Conservation (phyloP, 2,888 invertebrate species). For the Oasisia sp. region DNA sequence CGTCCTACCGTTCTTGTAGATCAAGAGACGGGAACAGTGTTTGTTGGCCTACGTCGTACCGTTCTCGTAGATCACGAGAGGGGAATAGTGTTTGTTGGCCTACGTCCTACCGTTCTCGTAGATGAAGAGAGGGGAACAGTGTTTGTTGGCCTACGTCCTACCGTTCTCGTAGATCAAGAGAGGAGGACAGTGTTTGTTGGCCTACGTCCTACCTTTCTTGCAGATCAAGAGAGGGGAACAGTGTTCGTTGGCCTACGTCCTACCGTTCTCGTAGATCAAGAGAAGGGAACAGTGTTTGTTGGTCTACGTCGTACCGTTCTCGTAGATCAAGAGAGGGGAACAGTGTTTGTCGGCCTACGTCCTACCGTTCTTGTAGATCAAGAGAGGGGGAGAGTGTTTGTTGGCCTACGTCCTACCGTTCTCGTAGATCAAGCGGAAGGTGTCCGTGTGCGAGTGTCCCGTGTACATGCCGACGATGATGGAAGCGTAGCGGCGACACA, state of each 20-base stretch:
- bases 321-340: slow-evolving; percentile 46
- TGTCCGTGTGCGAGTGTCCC: slow-evolving; percentile 91
- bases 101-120: slow-evolving; percentile 44
- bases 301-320: slow-evolving; percentile 41
- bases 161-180: slow-evolving; percentile 48
- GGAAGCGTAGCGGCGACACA: slow-evolving; percentile 80
- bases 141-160: slow-evolving; percentile 23
- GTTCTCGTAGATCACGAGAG: slow-evolving; percentile 47
- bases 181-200: too few species aligned
- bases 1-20: slow-evolving; percentile 45
- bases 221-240: too few species aligned
- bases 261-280: slow-evolving; percentile 48
- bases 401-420: slow-evolving; percentile 38
- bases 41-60: slow-evolving; percentile 35
- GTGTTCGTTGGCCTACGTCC: too few species aligned
- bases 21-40: too few species aligned
- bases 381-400: too few species aligned
- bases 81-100: too few species aligned
- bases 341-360: too few species aligned
- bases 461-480: slow-evolving; percentile 92
- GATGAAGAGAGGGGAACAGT: too few species aligned
- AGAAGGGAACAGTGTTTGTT: slow-evolving; percentile 76
- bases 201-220: slow-evolving; percentile 42
- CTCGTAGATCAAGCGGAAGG: slow-evolving; percentile 73
- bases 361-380: slow-evolving; percentile 48